These are phyloP conservation scores for Paratilapia polleni DNA, from an alignment of 2,113 vertebrate genomes.

Conservation along the genomic window DNA sequence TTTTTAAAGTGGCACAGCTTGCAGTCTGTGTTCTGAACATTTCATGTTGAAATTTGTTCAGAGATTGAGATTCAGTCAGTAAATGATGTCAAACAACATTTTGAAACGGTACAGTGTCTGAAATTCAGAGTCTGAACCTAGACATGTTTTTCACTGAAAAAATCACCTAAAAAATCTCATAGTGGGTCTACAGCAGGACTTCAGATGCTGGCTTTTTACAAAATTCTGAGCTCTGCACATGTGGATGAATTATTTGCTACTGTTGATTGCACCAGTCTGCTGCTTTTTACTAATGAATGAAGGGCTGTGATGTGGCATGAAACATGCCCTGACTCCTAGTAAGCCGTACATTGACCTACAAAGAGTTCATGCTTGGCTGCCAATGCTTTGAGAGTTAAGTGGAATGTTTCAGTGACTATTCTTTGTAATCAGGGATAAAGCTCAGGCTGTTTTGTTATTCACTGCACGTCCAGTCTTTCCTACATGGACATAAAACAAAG, in stretches of 20 bases:
- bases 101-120: too few species aligned
- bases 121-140: too few species aligned
- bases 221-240: conserved; percentile 6
- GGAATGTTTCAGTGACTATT: background rate
- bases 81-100: too few species aligned
- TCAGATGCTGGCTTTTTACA: conserved; percentile 40
- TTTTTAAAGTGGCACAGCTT: too few species aligned
- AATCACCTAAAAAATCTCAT: too few species aligned
- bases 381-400: background rate
- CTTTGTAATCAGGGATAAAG: background rate
- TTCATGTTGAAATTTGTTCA: too few species aligned
- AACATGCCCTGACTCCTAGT: background rate
- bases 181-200: background rate
- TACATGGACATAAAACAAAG: background rate
- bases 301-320: conserved; percentile 20
- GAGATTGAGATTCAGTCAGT: too few species aligned
- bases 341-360: background rate
- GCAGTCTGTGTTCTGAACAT: too few species aligned
- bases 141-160: too few species aligned
- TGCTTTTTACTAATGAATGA: conserved; percentile 1
- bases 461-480: background rate
- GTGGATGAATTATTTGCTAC: conserved; percentile 42
- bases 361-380: background rate
- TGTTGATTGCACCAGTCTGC: conserved; percentile 30
- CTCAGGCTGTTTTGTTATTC: background rate